Evolutionary conservation across 2,888 invertebrate genomes (phyloP).

Genomic region (Orthosia gothica): DNA sequence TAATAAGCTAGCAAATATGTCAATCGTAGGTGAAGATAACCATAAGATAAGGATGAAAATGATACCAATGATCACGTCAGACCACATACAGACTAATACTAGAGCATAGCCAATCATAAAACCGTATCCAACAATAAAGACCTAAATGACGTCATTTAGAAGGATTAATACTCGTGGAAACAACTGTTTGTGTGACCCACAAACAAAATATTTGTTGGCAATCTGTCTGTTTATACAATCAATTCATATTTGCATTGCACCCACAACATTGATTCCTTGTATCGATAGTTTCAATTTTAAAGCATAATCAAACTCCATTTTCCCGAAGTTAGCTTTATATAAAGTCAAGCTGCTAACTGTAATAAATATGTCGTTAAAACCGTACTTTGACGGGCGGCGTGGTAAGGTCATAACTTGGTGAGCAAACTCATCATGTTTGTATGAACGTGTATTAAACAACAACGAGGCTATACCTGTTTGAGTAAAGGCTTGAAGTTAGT

Average conservation of each 20-base stretch:
- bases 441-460: constrained; percentile 42
- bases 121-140: constrained; percentile 13
- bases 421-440: constrained; percentile 59
- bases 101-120: constrained; percentile 23
- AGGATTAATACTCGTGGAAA: constrained; percentile 8
- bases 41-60: neutral
- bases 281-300: constrained; percentile 33
- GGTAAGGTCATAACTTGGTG: constrained; percentile 35
- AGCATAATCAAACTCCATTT: constrained; percentile 18
- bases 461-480: constrained; percentile 41
- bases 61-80: neutral
- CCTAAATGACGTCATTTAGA: neutral
- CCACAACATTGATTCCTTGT: neutral
- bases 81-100: neutral
- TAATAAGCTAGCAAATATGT: too few relatives aligned
- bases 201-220: constrained; percentile 29
- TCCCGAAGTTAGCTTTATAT: constrained; percentile 7
- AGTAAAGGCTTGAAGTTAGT: constrained; percentile 49
- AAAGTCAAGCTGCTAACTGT: constrained; percentile 15
- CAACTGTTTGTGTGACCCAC: constrained; percentile 27
- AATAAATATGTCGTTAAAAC: constrained; percentile 60
- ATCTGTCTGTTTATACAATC: constrained; percentile 4
- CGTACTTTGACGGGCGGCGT: constrained; percentile 44
- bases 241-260: constrained; percentile 27
- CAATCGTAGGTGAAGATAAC: too few relatives aligned